Evolutionary conservation across 1,140 invertebrate genomes (phyloP), one percentile per base, ranked within the genome.

Genomic region (Aphis gossypii): DNA sequence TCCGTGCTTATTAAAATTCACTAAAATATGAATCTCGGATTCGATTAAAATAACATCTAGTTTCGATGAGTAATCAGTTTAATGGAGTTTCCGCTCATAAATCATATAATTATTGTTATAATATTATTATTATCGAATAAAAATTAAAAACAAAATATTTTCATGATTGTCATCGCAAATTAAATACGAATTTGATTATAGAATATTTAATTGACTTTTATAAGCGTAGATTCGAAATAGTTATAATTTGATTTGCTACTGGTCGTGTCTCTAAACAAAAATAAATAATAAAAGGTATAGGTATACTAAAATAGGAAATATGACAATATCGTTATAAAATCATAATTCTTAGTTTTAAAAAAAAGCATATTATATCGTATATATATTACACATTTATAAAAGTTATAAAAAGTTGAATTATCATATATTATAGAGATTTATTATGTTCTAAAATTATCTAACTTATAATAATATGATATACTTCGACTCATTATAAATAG

Each of bases 61-160:
- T 68, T n/a, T 68, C 60, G 60, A 68, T n/a, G 60, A 68, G n/a
- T 11, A 30, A 68, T 68, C 30, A 14, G 60, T 68, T 68, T 68
- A 68, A 68, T 68, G 14, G 30, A n/a, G 60, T 76, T 76, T 76
- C 60, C 60, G 30, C 60, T 76, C n/a, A 76, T 76, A 76, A 76
- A 76, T 76, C 60, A 76, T 76, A 76, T 14, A 76, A n/a, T 76
- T n/a, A n/a, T 76, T 68, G 18, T n/a, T 76, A 76, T 76, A 11
- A 76, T 76, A 76, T 51, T 76, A 76, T 76, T 76, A 76, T n/a
- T 7, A 18, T 14, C 60, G 9, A 76, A 76, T 76, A 76, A 6
- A 76, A 76, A 76, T 76, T n/a, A 18, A 76, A 76, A 76, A n/a
- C n/a, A n/a, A n/a, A 76, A n/a, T 76, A n/a, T 76, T 76, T n/a